Evolutionary conservation across 2,888 invertebrate genomes (phyloP).

Genomic region (Pyrrhosoma nymphula): DNA sequence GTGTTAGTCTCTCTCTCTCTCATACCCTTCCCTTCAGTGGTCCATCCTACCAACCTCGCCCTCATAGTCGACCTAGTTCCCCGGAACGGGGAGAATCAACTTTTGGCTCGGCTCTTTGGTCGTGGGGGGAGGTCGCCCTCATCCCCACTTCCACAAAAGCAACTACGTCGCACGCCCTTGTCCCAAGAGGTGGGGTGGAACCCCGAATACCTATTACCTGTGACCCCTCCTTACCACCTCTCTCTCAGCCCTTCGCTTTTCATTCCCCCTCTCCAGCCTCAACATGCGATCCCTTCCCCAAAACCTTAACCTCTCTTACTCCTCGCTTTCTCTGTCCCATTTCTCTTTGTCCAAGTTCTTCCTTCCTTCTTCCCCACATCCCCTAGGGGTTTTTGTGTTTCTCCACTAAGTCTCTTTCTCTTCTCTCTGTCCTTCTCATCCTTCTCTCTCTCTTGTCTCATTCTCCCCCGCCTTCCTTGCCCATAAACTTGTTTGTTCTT

Average conservation of each 20-base stretch:
- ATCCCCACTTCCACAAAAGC: not conserved
- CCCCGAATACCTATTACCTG: not conserved
- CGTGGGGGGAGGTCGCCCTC: not conserved
- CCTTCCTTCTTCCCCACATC: not conserved
- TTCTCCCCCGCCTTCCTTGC: not conserved
- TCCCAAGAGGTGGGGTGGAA: not conserved
- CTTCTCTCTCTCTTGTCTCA: not conserved
- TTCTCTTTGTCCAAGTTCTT: slow-evolving; percentile 47
- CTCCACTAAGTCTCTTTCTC: not conserved
- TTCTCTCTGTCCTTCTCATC: not conserved
- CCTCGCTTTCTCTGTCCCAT: not conserved
- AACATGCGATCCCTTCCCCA: not conserved
- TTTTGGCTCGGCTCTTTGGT: not conserved
- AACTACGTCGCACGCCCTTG: not conserved
- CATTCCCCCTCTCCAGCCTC: not conserved
- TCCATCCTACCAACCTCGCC: not conserved
- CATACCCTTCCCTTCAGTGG: not conserved
- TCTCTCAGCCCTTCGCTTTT: not conserved
- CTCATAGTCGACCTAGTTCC: slow-evolving; percentile 55
- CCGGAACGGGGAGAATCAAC: slow-evolving; percentile 47
- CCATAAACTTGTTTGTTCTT: too few relatives aligned
- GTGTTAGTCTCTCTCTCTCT: not conserved
- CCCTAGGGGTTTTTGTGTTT: not conserved
- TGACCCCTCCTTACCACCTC: not conserved
- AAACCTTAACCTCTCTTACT: not conserved